Evolutionary conservation across 2,113 vertebrate species (phyloP), one percentile per base, ranked within the genome.

Genomic region (Antigone vipio): DNA sequence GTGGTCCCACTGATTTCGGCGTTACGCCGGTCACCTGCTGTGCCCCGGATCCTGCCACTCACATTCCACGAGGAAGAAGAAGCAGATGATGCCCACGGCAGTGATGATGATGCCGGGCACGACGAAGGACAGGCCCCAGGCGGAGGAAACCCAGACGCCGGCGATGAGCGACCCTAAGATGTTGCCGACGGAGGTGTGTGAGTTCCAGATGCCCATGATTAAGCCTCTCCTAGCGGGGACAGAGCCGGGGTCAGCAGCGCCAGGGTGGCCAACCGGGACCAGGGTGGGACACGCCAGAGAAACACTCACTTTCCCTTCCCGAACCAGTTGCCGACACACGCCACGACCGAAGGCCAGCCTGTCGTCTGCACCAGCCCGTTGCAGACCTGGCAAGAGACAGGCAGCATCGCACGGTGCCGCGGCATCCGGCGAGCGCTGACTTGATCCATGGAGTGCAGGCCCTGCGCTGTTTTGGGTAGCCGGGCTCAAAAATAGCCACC

Each of bases 161-260:
- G 99, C 99, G 0, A 99, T 99, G 91, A 99, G 98, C 0, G 99
- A 99, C n/a, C 99, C 99, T 69, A 99, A 38, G 91, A 99, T 99
- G 98, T 99, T 99, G 63, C 99, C 99, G 18, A 99, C 99, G 0
- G 99, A 99, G 3, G 99, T 99, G 97, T 99, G 99, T 0, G 99
- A 99, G 96, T 99, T 99, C 99, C 99, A 99, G 93, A 99, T 97
- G 21, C 99, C 99, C 99, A 99, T 99, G 98, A 99, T 99, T 80
- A 99, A 97, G 5, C 99, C 99, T 42, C 99, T 98, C 89, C 99
- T 97, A 92, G 47, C 0, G 4, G 62, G 69, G 49, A 91, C 47
- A 77, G 69, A 80, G 44, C 13, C 6, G 0, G 68, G 42, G 26
- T 86, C 12, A 8, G 91, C 5, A 50, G 18, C 19, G 1, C 75